phyloP scores from a whole-genome alignment of 2,888 invertebrate genomes.

The Eilema sororculum region DNA sequence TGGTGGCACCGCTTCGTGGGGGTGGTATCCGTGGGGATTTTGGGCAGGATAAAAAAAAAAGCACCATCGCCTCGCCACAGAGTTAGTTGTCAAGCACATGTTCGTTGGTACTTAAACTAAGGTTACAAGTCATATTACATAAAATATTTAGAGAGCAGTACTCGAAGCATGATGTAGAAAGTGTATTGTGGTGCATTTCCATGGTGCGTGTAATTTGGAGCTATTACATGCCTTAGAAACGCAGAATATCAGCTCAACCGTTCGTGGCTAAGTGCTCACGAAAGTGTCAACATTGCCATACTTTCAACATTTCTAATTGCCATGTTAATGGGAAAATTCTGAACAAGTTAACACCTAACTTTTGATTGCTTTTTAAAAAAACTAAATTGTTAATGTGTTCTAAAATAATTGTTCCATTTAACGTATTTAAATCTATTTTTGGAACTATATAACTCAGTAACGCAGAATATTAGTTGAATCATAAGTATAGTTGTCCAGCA shows the following conservation, averaged over 20 bases:
- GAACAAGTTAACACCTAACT: not conserved
- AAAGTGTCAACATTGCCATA: constrained; percentile 56
- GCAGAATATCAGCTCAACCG: constrained; percentile 30
- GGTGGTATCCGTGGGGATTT: too few relatives aligned
- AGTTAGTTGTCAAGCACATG: not conserved
- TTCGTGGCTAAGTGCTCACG: constrained; percentile 41
- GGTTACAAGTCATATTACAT: constrained; percentile 5
- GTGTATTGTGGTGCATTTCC: constrained; percentile 56
- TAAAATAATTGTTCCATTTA: not conserved
- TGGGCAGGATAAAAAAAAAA: too few relatives aligned
- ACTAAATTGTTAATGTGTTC: too few relatives aligned
- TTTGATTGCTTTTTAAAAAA: not conserved
- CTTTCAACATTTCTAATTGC: constrained; percentile 56
- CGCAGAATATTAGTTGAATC: too few relatives aligned
- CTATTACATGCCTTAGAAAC: constrained; percentile 51
- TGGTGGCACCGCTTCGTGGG: too few relatives aligned
- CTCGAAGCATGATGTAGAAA: constrained; percentile 46
- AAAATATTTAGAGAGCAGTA: constrained; percentile 21
- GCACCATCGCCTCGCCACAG: not conserved
- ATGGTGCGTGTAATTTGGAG: constrained; percentile 68
- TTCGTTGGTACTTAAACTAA: not conserved
- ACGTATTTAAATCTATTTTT: not conserved
- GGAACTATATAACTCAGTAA: too few relatives aligned
- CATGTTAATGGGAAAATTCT: constrained; percentile 14
- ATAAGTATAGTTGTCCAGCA: too few relatives aligned